Evolutionary conservation across 2,797 vertebrate genomes (phyloP).

Genomic region (Yasuhikotakia modesta): DNA sequence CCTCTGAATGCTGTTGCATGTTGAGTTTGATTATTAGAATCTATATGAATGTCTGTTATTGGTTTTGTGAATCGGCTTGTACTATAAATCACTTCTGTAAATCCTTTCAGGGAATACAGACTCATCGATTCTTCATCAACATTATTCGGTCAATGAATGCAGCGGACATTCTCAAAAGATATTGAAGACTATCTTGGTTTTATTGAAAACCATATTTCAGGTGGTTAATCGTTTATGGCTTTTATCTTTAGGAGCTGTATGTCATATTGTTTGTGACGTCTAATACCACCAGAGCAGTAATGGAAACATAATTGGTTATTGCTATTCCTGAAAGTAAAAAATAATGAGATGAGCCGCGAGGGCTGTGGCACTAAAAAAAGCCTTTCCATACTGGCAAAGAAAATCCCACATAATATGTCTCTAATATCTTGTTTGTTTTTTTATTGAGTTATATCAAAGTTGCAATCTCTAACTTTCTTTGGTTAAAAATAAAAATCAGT

Average conservation of each 20-base stretch:
- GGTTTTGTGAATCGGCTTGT: background rate
- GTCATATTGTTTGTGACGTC: constrained; percentile 40
- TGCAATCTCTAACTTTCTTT: no score
- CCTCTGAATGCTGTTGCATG: background rate
- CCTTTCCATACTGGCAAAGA: background rate
- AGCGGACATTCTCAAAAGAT: constrained; percentile 21
- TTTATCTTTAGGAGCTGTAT: constrained; percentile 46
- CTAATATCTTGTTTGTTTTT: no score
- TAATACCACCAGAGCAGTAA: constrained; percentile 36
- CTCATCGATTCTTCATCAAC: constrained; percentile 33
- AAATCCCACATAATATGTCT: background rate
- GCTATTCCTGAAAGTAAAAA: constrained; percentile 45
- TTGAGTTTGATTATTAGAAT: background rate
- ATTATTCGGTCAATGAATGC: constrained; percentile 38
- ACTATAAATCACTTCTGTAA: background rate
- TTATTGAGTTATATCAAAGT: no score
- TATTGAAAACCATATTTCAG: constrained; percentile 52
- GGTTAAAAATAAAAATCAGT: no score
- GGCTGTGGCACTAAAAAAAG: background rate
- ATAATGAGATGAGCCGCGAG: constrained; percentile 24
- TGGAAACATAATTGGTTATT: constrained; percentile 59
- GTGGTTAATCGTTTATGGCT: constrained; percentile 33
- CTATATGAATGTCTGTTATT: background rate
- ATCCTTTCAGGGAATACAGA: constrained; percentile 2
- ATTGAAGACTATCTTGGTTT: constrained; percentile 46